Evolutionary conservation across 2,113 vertebrate genomes (phyloP).

Genomic region (Athene noctua): DNA sequence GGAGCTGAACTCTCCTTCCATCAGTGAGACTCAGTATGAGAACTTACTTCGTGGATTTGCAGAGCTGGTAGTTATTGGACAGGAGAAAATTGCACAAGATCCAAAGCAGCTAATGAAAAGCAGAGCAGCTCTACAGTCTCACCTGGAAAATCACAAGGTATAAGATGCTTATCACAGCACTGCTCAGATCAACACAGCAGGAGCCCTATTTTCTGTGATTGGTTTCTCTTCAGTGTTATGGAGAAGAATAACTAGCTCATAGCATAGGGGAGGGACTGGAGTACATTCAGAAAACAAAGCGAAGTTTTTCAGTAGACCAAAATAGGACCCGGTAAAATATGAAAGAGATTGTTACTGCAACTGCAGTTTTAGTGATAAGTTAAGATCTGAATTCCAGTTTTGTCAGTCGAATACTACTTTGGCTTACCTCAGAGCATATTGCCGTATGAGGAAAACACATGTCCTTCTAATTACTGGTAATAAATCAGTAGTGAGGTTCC

Average conservation of each 20-base stretch:
- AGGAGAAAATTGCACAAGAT: conserved; percentile 66
- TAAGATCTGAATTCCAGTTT: neutral
- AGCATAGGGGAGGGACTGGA: neutral
- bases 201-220: neutral
- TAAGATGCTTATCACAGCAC: neutral
- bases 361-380: neutral
- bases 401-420: neutral
- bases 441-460: neutral
- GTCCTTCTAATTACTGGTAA: neutral
- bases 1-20: conserved; percentile 63
- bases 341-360: neutral
- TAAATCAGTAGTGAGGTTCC: neutral
- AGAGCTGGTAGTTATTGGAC: conserved; percentile 74
- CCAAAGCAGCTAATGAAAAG: conserved; percentile 52
- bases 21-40: conserved; percentile 72
- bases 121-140: conserved; percentile 70
- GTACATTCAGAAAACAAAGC: neutral
- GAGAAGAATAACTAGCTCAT: neutral
- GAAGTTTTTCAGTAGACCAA: neutral
- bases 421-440: neutral
- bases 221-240: neutral
- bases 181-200: neutral
- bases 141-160: conserved; percentile 82
- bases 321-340: neutral
- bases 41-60: conserved; percentile 71